Base-by-base conservation (phyloP, 2,888 invertebrate genomes). In the Synanthedon vespiformis region DNA sequence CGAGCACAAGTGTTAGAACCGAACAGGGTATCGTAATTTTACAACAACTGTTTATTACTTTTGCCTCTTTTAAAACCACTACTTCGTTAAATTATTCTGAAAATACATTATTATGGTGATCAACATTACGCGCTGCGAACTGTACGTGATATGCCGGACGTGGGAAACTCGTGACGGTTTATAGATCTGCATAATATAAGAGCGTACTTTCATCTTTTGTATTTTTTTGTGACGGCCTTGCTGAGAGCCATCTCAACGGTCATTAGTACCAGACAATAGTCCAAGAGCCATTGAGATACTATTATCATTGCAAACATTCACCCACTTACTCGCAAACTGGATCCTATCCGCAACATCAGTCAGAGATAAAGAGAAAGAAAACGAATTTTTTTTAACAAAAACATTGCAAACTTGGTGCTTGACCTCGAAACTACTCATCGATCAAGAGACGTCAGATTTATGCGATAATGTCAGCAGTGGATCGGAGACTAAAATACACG, bases 381-480 rank as follows among this genome's bases (percentile, higher is more conserved):
- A 12, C n/a, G 34, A n/a, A 50, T 12, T 8, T 4, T 34, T 16
- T 50, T n/a, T 11, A 22, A 8, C 4, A 27, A 13, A 50, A 12
- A 14, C 12, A 34, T 10, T 34, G 12, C 40, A 27, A 13, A 50
- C 13, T 50, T 18, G 27, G 16, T 34, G 34, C 13, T 6, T 47
- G 51, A 51, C 53, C 51, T 53, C 53, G 13, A 51, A 53, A 40
- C 40, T 22, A 12, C 48, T 60, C 61, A 72, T 74, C 72, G 62
- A 72, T 70, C 65, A 66, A 58, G 40, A 56, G 56, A 59, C 60
- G 63, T 66, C 64, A 68, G 74, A 76, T 74, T 54, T 59, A 61
- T 59, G 55, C 58, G 75, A 77, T 79, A 75, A 64, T 62, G 72
- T 72, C 68, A 60, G 59, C 59, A 61, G 58, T 60, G 59, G 52